Conservation (phyloP, 2,113 vertebrate genomes). For the Nothobranchius kuhntae region DNA sequence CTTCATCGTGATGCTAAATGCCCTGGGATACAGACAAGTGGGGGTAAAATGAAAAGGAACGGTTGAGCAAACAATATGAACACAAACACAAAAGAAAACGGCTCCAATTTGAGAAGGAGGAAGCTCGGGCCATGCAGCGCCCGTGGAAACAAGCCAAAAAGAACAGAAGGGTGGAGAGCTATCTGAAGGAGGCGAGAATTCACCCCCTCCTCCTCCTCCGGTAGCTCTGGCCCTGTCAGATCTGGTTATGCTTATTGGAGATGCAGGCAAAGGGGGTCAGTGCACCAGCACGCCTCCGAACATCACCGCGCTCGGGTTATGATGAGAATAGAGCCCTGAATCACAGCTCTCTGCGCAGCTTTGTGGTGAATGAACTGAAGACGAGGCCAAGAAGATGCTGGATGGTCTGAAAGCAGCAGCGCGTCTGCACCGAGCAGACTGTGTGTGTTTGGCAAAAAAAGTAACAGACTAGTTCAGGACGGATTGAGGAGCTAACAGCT, state of each 20-base stretch:
- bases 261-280: slow-evolving; percentile 59
- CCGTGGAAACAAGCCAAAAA: slow-evolving; percentile 49
- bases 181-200: slow-evolving; percentile 52
- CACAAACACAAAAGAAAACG: slow-evolving; percentile 10
- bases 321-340: slow-evolving; percentile 70
- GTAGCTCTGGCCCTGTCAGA: slow-evolving; percentile 72
- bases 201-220: slow-evolving; percentile 39
- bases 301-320: slow-evolving; percentile 49
- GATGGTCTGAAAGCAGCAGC: slow-evolving; percentile 42
- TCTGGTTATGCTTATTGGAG: slow-evolving; percentile 70
- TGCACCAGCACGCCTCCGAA: slow-evolving; percentile 67
- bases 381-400: slow-evolving; percentile 46
- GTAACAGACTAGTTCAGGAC: slow-evolving; percentile 13
- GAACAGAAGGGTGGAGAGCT: slow-evolving; percentile 60
- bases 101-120: slow-evolving; percentile 18
- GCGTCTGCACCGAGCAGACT: not conserved
- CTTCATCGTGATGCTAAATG: slow-evolving; percentile 47
- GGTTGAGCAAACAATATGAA: slow-evolving; percentile 34
- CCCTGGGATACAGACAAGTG: slow-evolving; percentile 3
- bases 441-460: slow-evolving; percentile 13
- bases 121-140: slow-evolving; percentile 16
- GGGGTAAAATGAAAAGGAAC: slow-evolving; percentile 10
- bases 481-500: too few species aligned
- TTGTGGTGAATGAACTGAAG: slow-evolving; percentile 58
- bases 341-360: slow-evolving; percentile 64